These are phyloP conservation scores for Pipistrellus nathusii DNA, from an alignment of 2,797 vertebrate genomes.

Conservation along the genomic window DNA sequence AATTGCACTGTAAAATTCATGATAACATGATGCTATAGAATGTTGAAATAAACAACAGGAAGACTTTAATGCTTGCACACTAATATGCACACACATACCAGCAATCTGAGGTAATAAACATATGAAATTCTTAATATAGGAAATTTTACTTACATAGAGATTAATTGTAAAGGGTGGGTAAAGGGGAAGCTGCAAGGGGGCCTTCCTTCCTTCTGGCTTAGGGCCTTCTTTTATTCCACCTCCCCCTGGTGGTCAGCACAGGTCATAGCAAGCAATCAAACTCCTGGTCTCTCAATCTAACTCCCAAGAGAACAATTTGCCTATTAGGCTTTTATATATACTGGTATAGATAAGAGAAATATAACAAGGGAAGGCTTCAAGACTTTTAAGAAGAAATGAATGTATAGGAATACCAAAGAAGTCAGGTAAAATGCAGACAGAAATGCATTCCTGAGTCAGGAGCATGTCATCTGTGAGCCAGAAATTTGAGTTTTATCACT, in stretches of 20 bases:
- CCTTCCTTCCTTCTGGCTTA: too few species aligned
- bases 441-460: background rate
- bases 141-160: background rate
- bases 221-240: too few species aligned
- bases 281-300: too few species aligned
- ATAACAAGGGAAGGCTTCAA: background rate
- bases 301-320: too few species aligned
- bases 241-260: too few species aligned
- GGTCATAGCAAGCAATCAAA: too few species aligned
- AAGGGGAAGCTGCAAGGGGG: background rate
- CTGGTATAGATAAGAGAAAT: background rate
- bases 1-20: slow-evolving; percentile 16
- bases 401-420: background rate
- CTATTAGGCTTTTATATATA: too few species aligned
- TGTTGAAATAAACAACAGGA: background rate
- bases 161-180: background rate
- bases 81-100: background rate
- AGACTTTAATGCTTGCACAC: background rate
- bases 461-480: background rate
- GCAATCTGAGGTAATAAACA: background rate
- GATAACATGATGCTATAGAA: background rate
- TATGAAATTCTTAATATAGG: background rate
- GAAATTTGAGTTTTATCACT: background rate
- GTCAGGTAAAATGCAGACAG: background rate
- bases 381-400: background rate